phyloP scores from a whole-genome alignment of 2,113 vertebrate species.

The Lepisosteus oculatus region DNA sequence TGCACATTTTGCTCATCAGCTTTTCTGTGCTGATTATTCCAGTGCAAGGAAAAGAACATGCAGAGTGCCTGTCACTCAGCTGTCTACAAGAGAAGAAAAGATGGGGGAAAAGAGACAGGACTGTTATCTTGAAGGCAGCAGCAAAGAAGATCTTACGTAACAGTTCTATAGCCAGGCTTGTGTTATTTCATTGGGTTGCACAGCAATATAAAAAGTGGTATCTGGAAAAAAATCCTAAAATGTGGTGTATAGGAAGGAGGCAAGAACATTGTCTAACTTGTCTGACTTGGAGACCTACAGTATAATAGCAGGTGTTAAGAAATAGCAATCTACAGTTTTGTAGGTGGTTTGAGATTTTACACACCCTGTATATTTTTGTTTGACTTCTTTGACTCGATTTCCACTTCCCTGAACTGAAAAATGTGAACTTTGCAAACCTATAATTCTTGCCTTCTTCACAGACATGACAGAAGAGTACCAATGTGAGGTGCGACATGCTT shows the following conservation, averaged over 20 bases:
- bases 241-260: neutral
- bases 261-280: neutral
- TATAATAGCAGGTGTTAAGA: too few relatives aligned
- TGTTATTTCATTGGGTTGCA: neutral
- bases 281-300: too few relatives aligned
- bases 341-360: too few relatives aligned
- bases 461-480: too few relatives aligned
- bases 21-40: slow-evolving; percentile 57
- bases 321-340: too few relatives aligned
- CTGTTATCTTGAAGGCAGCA: neutral
- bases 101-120: neutral
- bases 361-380: too few relatives aligned
- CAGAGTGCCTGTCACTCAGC: slow-evolving; percentile 7
- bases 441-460: too few relatives aligned
- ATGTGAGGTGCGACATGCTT: too few relatives aligned
- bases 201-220: neutral
- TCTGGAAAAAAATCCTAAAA: neutral
- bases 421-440: too few relatives aligned
- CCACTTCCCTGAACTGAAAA: too few relatives aligned
- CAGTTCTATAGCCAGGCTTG: neutral
- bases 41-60: slow-evolving; percentile 5
- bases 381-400: too few relatives aligned
- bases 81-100: slow-evolving; percentile 5
- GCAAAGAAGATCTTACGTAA: neutral
- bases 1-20: slow-evolving; percentile 50